Base-by-base conservation (phyloP, 2,113 vertebrate genomes). In the Carassius carassius region DNA sequence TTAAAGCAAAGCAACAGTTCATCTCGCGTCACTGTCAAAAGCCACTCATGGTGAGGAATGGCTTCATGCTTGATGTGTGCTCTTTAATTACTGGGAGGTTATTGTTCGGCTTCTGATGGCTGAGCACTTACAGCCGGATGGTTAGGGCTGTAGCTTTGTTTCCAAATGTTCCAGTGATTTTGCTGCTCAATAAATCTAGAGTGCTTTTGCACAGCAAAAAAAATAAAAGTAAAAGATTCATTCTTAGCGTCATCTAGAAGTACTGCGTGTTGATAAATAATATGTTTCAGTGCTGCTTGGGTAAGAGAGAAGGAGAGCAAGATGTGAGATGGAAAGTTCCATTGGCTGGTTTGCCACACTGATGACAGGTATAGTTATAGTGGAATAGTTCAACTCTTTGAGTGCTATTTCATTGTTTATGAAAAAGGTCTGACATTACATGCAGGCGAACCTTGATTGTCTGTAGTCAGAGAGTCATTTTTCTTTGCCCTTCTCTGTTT, bases 221-320 rank as follows among this genome's bases (percentile, higher is more conserved):
- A n/a, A n/a, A n/a, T n/a, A n/a, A n/a, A 29, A 29, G 29, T 2
- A 29, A 29, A 29, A 78, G 54, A 54, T 78, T 87, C 83, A 82
- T 78, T 73, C 81, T 87, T 67, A 11, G 37, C 51, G 56, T 25
- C 72, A 49, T 60, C 19, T 6, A 3, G 11, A 65, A 49, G 44
- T 81, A 49, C 62, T 19, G 14, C 13, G 25, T 54, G n/a, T 54
- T 85, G 84, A 84, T 84, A 80, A 65, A 73, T 75, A 69, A 62
- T 83, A 83, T 84, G 76, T 83, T 86, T 74, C 23, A 25, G 76
- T 81, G 60, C 49, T 63, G 74, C 76, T 78, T 83, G 73, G 16
- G 75, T 83, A 69, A 85, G 70, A 37, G 51, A 60, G 54, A 67
- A 51, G 72, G n/a, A 25, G 25, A 63, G n/a, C 49, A 70, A 44